Conservation (phyloP, 2,888 invertebrate species). For the Apodemia hepburni region DNA sequence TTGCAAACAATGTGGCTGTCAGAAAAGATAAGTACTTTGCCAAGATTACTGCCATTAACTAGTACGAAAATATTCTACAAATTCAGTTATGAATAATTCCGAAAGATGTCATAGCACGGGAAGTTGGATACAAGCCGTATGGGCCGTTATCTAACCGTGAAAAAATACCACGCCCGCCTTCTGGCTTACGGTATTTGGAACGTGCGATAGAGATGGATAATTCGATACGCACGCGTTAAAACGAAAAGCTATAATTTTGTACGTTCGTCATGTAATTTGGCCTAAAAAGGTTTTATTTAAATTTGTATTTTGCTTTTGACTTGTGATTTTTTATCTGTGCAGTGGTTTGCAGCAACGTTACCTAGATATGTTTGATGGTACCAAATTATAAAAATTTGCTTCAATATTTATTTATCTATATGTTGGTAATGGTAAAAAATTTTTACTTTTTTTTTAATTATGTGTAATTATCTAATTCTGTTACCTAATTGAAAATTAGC, state of each 20-base stretch:
- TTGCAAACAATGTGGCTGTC: no score
- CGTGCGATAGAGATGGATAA: conserved; percentile 51
- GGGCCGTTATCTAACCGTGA: conserved; percentile 73
- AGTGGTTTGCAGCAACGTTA: background rate
- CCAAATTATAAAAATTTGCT: no score
- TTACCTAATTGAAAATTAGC: no score
- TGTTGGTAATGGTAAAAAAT: no score
- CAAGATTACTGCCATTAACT: background rate
- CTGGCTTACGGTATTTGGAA: conserved; percentile 74
- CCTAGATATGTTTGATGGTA: background rate
- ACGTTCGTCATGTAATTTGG: conserved; percentile 44
- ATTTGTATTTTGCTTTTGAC: background rate
- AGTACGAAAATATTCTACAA: background rate
- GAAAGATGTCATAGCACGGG: conserved; percentile 41
- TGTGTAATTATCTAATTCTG: no score
- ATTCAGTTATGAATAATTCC: conserved; percentile 10
- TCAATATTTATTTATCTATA: no score
- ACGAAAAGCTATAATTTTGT: conserved; percentile 46
- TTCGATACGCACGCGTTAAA: conserved; percentile 40
- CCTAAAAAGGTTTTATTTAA: conserved; percentile 60
- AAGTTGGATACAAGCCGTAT: conserved; percentile 54
- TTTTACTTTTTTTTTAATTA: no score
- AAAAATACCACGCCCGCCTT: conserved; percentile 70
- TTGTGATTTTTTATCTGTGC: conserved; percentile 15
- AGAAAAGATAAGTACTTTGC: no score